These are phyloP conservation scores for Lithodes maja DNA, from an alignment of 2,888 invertebrate genomes.

Conservation along the genomic window DNA sequence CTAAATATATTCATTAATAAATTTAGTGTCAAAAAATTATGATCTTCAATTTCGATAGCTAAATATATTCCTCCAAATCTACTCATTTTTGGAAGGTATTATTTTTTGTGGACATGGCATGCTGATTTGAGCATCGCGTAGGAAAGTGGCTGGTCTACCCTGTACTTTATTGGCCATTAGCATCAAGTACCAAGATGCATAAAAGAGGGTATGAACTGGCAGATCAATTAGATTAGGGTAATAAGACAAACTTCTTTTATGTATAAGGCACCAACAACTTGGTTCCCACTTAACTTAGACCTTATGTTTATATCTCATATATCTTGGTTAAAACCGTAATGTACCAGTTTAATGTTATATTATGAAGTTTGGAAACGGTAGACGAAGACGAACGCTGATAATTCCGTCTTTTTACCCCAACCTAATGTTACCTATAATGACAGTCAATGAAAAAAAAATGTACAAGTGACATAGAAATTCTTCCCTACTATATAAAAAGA, in stretches of 20 bases:
- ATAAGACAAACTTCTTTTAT: slow-evolving; percentile 13
- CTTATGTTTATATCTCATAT: not conserved
- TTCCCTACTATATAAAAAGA: slow-evolving; percentile 66
- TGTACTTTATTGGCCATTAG: slow-evolving; percentile 52
- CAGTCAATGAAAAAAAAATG: slow-evolving; percentile 40
- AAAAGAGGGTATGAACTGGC: slow-evolving; percentile 24
- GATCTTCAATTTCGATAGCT: too few species aligned
- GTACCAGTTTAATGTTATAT: not conserved
- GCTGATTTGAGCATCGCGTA: too few species aligned
- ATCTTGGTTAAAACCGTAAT: not conserved
- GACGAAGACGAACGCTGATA: slow-evolving; percentile 5
- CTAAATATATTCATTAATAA: too few species aligned
- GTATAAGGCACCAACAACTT: not conserved
- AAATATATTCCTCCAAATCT: too few species aligned
- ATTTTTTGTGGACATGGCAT: too few species aligned
- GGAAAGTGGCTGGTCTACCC: not conserved
- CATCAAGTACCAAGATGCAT: slow-evolving; percentile 55
- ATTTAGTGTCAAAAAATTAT: too few species aligned
- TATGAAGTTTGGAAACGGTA: not conserved
- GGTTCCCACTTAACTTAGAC: not conserved
- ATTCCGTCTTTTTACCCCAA: slow-evolving; percentile 44
- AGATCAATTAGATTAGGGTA: slow-evolving; percentile 29
- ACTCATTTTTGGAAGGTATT: too few species aligned
- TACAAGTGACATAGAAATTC: slow-evolving; percentile 67
- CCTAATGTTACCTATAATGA: slow-evolving; percentile 48